phyloP scores from a whole-genome alignment of 2,797 vertebrate genomes.

The Spizella passerina region DNA sequence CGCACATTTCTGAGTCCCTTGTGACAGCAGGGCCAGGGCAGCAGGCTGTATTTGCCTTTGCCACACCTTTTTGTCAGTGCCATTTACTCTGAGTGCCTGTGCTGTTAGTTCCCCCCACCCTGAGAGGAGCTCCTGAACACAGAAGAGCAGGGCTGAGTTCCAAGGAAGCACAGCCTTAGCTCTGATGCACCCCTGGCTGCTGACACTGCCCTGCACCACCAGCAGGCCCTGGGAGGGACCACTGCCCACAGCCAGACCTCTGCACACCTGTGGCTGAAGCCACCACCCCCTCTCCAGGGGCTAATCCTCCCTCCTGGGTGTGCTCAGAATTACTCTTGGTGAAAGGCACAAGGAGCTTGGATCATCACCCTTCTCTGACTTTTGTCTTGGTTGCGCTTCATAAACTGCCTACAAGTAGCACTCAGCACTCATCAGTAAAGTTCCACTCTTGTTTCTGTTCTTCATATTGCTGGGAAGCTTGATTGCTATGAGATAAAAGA shows the following conservation, averaged over 20 bases:
- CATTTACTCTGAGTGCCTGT: not conserved
- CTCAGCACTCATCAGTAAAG: no score
- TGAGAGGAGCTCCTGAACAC: not conserved
- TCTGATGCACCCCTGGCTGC: not conserved
- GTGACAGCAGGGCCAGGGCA: not conserved
- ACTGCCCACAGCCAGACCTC: accelerated
- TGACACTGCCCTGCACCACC: accelerated
- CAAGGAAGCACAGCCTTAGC: not conserved
- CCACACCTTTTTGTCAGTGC: not conserved
- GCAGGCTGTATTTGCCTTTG: not conserved
- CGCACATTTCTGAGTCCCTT: not conserved
- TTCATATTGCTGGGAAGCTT: not conserved
- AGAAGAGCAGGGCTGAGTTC: not conserved
- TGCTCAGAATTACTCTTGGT: accelerated
- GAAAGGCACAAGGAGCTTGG: not conserved
- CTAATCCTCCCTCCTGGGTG: not conserved
- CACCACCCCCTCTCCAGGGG: not conserved
- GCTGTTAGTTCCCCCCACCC: accelerated
- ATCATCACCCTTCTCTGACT: no score
- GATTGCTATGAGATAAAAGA: not conserved
- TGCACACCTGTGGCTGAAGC: not conserved
- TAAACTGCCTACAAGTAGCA: not conserved
- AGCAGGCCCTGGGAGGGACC: not conserved
- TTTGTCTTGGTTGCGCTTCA: not conserved
- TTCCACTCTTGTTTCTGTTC: not conserved